Conservation (phyloP, 2,888 invertebrate species). For the Cylindroiulus punctatus region DNA sequence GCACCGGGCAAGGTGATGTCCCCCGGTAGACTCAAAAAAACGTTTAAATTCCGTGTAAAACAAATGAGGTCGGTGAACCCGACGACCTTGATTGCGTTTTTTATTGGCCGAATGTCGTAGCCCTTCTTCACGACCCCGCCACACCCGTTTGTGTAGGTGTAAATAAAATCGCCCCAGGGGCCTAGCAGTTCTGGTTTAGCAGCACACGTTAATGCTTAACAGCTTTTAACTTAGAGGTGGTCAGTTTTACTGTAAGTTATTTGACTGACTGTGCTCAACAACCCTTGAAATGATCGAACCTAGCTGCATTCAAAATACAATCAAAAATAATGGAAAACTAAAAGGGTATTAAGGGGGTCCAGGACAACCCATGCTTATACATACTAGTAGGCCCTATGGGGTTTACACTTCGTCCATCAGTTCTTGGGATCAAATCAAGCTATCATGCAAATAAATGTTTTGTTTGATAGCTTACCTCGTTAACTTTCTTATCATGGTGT, state of each 20-base stretch:
- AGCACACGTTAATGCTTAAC: not conserved
- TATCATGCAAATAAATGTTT: no score
- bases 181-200: not conserved
- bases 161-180: not conserved
- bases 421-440: no score
- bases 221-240: not conserved
- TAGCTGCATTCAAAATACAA: no score
- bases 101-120: conserved; percentile 27
- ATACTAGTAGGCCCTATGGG: no score
- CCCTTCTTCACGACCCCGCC: not conserved
- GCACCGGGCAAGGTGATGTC: conserved; percentile 11
- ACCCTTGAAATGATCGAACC: not conserved
- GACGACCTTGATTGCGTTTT: conserved; percentile 28
- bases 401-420: no score
- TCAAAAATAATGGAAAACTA: no score
- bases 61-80: conserved; percentile 37
- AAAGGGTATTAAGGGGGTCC: no score
- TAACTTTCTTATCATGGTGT: no score
- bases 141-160: conserved; percentile 6
- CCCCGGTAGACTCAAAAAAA: not conserved
- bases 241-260: conserved; percentile 19
- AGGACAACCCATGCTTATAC: no score
- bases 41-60: conserved; percentile 30
- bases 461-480: no score
- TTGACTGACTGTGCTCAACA: not conserved